Percentiles rank a stretch among this genome's conserved stretches.
These are phyloP conservation scores for Bergia sp. DNA, from an alignment of 92 coral and sea anemone genomes.

Conservation along the genomic window DNA sequence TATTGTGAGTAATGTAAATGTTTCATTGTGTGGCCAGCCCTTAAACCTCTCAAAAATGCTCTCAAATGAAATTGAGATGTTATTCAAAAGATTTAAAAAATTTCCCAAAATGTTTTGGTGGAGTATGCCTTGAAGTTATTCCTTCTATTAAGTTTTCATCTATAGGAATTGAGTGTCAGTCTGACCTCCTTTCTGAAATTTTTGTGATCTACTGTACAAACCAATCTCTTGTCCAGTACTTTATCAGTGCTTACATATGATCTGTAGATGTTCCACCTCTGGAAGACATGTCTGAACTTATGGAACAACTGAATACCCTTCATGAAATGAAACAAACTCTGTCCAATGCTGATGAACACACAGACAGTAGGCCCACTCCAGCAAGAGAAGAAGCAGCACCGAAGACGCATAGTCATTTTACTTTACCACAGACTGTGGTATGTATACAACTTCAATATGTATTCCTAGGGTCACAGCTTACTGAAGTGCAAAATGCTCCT, in stretches of 20 bases:
- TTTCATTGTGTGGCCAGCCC: too few species aligned
- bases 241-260: background rate
- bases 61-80: too few species aligned
- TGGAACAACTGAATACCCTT: slow-evolving; percentile 62
- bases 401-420: background rate
- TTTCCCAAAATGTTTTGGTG: too few species aligned
- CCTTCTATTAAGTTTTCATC: background rate
- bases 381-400: slow-evolving; percentile 14
- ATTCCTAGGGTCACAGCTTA: too few species aligned
- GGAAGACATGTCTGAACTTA: slow-evolving; percentile 84
- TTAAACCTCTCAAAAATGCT: too few species aligned
- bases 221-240: too few species aligned
- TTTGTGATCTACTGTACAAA: too few species aligned
- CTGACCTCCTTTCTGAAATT: background rate
- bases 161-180: background rate
- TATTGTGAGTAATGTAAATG: too few species aligned
- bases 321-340: slow-evolving; percentile 50
- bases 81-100: too few species aligned
- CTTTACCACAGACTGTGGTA: slow-evolving; percentile 18
- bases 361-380: background rate
- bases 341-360: background rate
- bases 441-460: background rate
- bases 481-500: too few species aligned
- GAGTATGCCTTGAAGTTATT: too few species aligned
- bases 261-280: slow-evolving; percentile 70